phyloP scores from a whole-genome alignment of 1,140 invertebrate genomes.

The Lutraria rhynchaena region DNA sequence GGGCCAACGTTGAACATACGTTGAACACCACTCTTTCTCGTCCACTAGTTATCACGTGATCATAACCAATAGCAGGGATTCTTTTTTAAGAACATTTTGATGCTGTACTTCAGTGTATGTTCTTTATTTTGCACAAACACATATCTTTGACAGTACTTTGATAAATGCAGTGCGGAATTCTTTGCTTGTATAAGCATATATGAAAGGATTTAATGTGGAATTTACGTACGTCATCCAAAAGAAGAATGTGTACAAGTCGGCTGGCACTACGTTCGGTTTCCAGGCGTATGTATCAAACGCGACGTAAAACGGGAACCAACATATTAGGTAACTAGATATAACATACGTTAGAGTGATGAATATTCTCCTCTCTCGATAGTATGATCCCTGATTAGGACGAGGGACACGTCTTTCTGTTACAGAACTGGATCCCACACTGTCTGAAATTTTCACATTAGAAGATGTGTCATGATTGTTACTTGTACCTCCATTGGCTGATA shows the following conservation, averaged over 20 bases:
- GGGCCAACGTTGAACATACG: no score
- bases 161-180: conserved; percentile 62
- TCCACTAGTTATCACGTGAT: no score
- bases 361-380: conserved; percentile 43
- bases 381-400: no score
- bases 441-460: no score
- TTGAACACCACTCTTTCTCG: no score
- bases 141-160: conserved; percentile 83
- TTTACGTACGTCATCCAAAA: conserved; percentile 72
- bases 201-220: conserved; percentile 71
- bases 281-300: conserved; percentile 64
- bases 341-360: conserved; percentile 66
- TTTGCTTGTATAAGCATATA: conserved; percentile 69
- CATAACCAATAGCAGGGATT: no score
- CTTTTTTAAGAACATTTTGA: no score
- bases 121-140: not conserved
- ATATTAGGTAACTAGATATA: conserved; percentile 54
- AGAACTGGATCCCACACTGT: no score
- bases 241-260: conserved; percentile 58
- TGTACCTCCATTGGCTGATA: not conserved
- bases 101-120: no score
- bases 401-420: no score
- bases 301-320: conserved; percentile 68
- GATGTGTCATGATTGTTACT: not conserved
- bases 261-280: conserved; percentile 62